A percentile compares a stretch with the other conserved stretches of the same genome.
Conservation (phyloP, 2,797 vertebrate species). For the Karalla daura region DNA sequence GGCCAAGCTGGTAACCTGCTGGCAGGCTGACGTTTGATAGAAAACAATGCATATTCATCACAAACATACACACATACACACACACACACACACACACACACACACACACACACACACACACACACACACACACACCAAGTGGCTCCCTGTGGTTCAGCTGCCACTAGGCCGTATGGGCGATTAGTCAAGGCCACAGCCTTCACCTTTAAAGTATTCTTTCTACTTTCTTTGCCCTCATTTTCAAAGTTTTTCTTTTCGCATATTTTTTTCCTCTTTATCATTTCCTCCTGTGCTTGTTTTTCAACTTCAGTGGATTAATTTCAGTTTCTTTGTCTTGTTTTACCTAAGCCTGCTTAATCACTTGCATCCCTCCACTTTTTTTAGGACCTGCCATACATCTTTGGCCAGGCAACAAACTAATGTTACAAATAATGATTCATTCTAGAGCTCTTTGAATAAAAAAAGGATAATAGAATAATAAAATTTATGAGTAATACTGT, state of each 20-base stretch:
- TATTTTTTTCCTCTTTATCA: background rate
- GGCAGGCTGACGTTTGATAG: constrained; percentile 67
- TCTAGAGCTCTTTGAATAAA: no score
- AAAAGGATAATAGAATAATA: no score
- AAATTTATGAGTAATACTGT: no score
- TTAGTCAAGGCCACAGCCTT: constrained; percentile 75
- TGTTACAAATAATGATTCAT: no score
- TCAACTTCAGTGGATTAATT: no score
- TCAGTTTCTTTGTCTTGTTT: no score
- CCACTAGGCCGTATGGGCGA: constrained; percentile 69
- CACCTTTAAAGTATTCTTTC: constrained; percentile 65
- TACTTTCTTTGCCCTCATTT: constrained; percentile 40
- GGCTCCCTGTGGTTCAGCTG: constrained; percentile 59
- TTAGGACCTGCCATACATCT: no score
- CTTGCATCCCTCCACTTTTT: background rate
- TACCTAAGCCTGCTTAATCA: background rate
- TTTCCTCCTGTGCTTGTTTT: no score
- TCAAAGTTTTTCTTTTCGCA: constrained; percentile 42
- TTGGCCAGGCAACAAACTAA: no score
- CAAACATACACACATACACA: constrained; percentile 1
- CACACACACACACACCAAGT: constrained; percentile 14
- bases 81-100: constrained; percentile 18
- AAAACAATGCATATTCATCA: constrained; percentile 76
- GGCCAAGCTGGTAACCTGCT: constrained; percentile 68
- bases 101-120: constrained; percentile 6